Conservation (phyloP, 2,888 invertebrate species). For the Vannuccia rotundouncinata region DNA sequence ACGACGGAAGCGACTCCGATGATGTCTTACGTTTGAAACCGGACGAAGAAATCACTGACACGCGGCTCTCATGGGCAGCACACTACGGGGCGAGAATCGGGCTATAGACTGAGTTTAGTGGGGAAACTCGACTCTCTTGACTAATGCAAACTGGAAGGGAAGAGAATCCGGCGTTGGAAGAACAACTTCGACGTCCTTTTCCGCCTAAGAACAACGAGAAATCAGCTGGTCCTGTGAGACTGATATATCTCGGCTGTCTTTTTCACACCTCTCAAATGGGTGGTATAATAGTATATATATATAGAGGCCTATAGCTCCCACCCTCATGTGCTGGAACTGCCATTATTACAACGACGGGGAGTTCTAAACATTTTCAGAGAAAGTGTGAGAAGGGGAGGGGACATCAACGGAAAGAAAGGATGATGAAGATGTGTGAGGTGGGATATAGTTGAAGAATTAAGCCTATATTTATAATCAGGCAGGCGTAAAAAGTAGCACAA, state of each 20-base stretch:
- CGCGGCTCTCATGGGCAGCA: neutral
- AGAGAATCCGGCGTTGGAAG: neutral
- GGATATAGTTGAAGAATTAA: neutral
- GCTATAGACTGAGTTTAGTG: too few relatives aligned
- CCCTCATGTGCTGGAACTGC: too few relatives aligned
- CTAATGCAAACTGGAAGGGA: neutral
- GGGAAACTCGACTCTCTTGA: neutral
- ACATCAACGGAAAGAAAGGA: neutral
- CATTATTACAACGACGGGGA: too few relatives aligned
- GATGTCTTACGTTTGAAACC: neutral
- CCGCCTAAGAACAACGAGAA: neutral
- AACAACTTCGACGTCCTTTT: constrained; percentile 3
- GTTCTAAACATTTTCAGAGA: too few relatives aligned
- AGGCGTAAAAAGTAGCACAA: neutral
- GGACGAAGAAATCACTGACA: neutral
- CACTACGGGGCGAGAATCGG: too few relatives aligned
- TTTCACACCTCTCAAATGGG: neutral
- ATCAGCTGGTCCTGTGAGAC: neutral
- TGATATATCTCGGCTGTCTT: neutral
- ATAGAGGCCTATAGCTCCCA: too few relatives aligned
- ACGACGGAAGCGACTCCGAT: neutral
- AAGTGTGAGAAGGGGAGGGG: neutral
- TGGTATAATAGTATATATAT: too few relatives aligned
- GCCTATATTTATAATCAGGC: neutral
- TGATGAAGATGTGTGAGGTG: neutral